Evolutionary conservation across 1,140 invertebrate genomes (phyloP), one percentile per base, ranked within the genome.

Genomic region (Panulirus ornatus): DNA sequence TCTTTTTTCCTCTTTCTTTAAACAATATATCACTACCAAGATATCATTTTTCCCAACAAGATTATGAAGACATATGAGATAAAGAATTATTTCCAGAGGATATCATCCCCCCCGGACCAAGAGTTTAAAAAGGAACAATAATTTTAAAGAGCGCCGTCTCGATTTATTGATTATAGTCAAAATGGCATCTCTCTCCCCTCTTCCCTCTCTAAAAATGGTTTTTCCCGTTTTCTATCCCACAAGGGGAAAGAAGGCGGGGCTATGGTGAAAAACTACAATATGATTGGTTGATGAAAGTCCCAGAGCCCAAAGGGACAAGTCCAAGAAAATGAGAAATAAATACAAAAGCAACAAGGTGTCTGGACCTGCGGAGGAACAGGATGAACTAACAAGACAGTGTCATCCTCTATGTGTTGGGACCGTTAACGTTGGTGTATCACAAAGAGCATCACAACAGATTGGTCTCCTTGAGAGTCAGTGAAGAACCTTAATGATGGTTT

Each of bases 101-200:
- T 11, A 47, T 47, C 44, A 47, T 47, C 44, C 14, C 14, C 14
- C 14, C 14, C 14, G 5, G 14, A 47, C 5, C 5, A 14, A 47
- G 44, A 30, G 30, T 66, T 66, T 22, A 30, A 66, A 66, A 30
- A 0, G 6, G 0, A 30, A 30, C 0, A 2, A 8, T 30, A 66
- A 66, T 66, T 58, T 81, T 22, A 58, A 38, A 30, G 78, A 54
- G 58, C 34, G 78, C 16, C 76, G 42, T 51, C 73, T 54, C 54
- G 73, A 87, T 66, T 87, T 63, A 87, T 87, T 75, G 85, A 87
- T 87, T 87, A 79, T 40, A 66, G 75, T 66, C 85, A 87, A 87
- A 78, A 87, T 87, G 85, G 85, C 85, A 87, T 87, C 75, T 79
- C 75, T 87, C 85, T 42, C 40, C 84, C 84, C 47, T 86, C 84